Percentiles rank a stretch among this genome's conserved stretches.
These are phyloP conservation scores for Megalopta genalis DNA, from an alignment of 1,140 invertebrate genomes.

Conservation along the genomic window DNA sequence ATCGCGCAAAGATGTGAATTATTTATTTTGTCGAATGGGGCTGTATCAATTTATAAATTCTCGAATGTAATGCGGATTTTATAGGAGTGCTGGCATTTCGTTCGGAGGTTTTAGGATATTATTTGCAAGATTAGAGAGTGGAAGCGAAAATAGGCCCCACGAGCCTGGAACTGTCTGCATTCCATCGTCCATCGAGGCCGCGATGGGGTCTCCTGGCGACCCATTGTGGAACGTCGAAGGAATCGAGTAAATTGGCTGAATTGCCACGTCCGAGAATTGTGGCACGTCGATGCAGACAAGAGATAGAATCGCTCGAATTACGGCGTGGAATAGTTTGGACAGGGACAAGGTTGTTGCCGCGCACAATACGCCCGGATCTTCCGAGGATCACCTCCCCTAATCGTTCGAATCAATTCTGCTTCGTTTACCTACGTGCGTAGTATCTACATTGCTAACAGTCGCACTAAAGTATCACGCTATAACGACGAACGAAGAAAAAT, in stretches of 20 bases:
- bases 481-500: too few species aligned
- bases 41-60: too few species aligned
- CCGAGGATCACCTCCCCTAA: neutral
- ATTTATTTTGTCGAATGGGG: too few species aligned
- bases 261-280: conserved; percentile 66
- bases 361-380: conserved; percentile 39
- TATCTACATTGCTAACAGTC: too few species aligned
- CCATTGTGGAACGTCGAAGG: conserved; percentile 56
- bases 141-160: neutral
- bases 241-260: conserved; percentile 72
- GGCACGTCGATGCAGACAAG: conserved; percentile 53
- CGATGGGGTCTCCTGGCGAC: conserved; percentile 41
- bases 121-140: neutral
- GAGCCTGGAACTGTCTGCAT: conserved; percentile 20
- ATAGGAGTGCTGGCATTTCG: too few species aligned
- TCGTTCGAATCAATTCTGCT: neutral
- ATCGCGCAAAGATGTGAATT: too few species aligned
- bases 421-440: too few species aligned
- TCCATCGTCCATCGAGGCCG: conserved; percentile 32
- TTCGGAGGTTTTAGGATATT: neutral
- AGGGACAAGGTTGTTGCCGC: conserved; percentile 2
- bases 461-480: too few species aligned
- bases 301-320: conserved; percentile 48
- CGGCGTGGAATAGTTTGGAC: conserved; percentile 15
- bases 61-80: too few species aligned